Evolutionary conservation across 2,113 vertebrate genomes (phyloP), one percentile per base, ranked within the genome.

Genomic region (Oplegnathus fasciatus): DNA sequence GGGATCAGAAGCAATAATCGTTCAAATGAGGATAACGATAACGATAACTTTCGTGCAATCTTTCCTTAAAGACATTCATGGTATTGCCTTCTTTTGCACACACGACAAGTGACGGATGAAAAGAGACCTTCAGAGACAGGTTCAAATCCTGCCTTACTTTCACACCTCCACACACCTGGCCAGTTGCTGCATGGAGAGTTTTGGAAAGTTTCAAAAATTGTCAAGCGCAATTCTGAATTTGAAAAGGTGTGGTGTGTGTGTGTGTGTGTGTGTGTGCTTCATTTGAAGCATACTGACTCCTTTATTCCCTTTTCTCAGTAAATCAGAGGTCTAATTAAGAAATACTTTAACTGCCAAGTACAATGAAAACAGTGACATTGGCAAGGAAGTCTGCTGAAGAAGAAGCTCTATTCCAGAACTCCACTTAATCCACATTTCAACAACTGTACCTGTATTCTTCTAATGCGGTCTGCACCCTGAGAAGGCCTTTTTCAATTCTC

Each of bases 351-450:
- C 50, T 72, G 32, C 50, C 22, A 26, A 42, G 24, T 5, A 37
- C 32, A 37, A n/a, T 11, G 11, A 20, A 57, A 57, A 72, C 30
- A 71, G 24, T 26, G 24, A 28, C 70, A 42, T 1, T 61, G 37
- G 37, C 37, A 42, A 44, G 22, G 40, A 66, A 44, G 37, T 34
- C 28, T 50, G 57, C 1, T 62, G 42, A 34, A 28, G 15, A n/a
- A 15, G 5, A 61, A 46, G 46, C 40, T 46, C 26, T 32, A 15
- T 75, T 60, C 26, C 54, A 22, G 37, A 60, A 26, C 24, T 44
- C 15, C 54, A 58, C 54, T 30, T 9, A 8, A 61, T n/a, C 44
- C n/a, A 62, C n/a, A 68, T 82, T 55, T 58, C 72, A 71, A 40
- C 57, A 4, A 37, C 26, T 48, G 48, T 22, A 26, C 37, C 24